phyloP scores from a whole-genome alignment of 2,888 invertebrate species.

The Drosophila bunnanda region DNA sequence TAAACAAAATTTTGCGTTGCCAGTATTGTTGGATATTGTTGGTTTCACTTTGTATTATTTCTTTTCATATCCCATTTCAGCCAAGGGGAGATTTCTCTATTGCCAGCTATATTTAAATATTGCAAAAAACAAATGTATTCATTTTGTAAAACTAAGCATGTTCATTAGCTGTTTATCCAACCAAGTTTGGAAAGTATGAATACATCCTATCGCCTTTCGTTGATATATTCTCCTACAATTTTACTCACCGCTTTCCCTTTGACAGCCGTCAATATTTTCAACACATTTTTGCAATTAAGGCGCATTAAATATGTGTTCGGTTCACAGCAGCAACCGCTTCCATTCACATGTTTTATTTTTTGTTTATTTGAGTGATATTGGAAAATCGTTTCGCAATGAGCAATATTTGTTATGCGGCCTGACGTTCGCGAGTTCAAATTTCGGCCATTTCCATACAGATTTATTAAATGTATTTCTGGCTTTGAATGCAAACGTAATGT shows the following conservation, averaged over 20 bases:
- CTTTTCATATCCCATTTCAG: slow-evolving; percentile 1
- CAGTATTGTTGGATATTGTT: slow-evolving; percentile 25
- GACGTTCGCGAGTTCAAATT: slow-evolving; percentile 58
- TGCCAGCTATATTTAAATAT: not conserved
- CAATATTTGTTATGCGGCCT: slow-evolving; percentile 35
- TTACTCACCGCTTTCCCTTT: slow-evolving; percentile 10
- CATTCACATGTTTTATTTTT: slow-evolving; percentile 38
- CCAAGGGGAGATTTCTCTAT: no score
- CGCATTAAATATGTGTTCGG: slow-evolving; percentile 40
- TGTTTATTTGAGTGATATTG: slow-evolving; percentile 67
- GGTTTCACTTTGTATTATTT: slow-evolving; percentile 6
- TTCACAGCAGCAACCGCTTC: not conserved
- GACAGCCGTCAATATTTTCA: slow-evolving; percentile 34
- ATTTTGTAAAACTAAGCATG: not conserved
- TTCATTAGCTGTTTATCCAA: not conserved
- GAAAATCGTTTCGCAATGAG: slow-evolving; percentile 47
- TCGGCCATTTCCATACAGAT: slow-evolving; percentile 16
- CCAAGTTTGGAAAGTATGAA: not conserved
- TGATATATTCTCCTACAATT: not conserved
- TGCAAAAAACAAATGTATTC: no score
- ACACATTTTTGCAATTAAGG: slow-evolving; percentile 56
- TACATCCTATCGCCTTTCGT: not conserved
- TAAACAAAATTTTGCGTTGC: slow-evolving; percentile 64
- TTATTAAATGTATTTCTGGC: slow-evolving; percentile 12
- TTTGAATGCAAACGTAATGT: not conserved